Evolutionary conservation across 64 coral and sea anemone genomes (phyloP).

Genomic region (Cladopsammia gracilis): DNA sequence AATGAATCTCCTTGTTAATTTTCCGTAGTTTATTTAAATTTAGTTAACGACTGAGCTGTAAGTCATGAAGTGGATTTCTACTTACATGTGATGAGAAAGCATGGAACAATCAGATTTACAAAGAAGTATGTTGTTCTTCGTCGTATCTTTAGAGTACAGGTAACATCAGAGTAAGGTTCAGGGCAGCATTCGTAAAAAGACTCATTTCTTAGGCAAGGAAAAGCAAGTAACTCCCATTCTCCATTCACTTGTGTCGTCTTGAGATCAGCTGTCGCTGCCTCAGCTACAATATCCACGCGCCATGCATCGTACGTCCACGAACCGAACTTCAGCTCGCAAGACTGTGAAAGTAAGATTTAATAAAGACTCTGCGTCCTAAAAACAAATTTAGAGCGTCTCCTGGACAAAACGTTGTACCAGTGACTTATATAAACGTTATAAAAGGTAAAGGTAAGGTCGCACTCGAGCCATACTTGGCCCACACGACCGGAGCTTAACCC

Average conservation of each 20-base stretch:
- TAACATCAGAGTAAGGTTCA: conserved; percentile 82
- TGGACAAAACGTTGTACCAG: too few species aligned
- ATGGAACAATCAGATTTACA: conserved; percentile 92
- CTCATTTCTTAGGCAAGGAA: conserved; percentile 80
- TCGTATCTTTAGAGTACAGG: conserved; percentile 86
- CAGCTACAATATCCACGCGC: conserved; percentile 78
- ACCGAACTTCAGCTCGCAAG: conserved; percentile 88
- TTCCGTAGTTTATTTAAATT: too few species aligned
- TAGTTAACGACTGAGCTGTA: too few species aligned
- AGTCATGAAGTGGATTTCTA: too few species aligned
- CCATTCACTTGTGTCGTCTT: conserved; percentile 84
- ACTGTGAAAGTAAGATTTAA: conserved; percentile 18
- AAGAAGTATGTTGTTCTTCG: conserved; percentile 94
- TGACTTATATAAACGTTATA: too few species aligned
- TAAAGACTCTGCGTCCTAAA: too few species aligned
- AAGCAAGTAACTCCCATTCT: conserved; percentile 91
- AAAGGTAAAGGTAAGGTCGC: too few species aligned
- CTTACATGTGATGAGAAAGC: conserved; percentile 95
- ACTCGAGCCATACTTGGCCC: too few species aligned
- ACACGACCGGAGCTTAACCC: too few species aligned
- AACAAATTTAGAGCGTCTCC: too few species aligned
- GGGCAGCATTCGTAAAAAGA: conserved; percentile 88
- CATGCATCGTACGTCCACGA: conserved; percentile 98
- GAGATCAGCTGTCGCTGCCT: conserved; percentile 40
- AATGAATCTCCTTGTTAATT: too few species aligned